These are phyloP conservation scores for Microctonus hyperodae DNA, from an alignment of 2,888 invertebrate genomes.

Conservation along the genomic window DNA sequence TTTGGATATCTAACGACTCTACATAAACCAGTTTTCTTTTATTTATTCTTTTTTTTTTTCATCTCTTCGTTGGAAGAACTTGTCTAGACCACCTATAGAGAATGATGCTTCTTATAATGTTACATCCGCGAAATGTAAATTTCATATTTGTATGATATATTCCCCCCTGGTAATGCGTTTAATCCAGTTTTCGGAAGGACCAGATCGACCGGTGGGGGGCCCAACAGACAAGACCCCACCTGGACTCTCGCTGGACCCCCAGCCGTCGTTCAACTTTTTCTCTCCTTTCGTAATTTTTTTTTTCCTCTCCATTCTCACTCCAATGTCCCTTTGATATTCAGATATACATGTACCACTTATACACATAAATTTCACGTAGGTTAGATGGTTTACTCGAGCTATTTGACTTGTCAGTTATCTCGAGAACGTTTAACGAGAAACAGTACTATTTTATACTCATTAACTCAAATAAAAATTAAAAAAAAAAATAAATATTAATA, in stretches of 20 bases:
- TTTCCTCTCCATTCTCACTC: conserved; percentile 30
- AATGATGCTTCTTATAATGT: conserved; percentile 20
- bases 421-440: conserved; percentile 14
- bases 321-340: conserved; percentile 52
- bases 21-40: conserved; percentile 35
- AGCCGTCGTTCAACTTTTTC: conserved; percentile 57
- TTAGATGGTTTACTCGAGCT: not conserved
- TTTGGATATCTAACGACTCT: conserved; percentile 39
- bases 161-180: conserved; percentile 38
- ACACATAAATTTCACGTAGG: not conserved
- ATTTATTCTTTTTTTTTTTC: too few relatives aligned
- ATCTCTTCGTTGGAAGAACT: conserved; percentile 21
- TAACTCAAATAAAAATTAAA: too few relatives aligned
- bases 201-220: conserved; percentile 55
- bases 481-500: too few relatives aligned
- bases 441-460: not conserved
- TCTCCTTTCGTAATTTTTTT: conserved; percentile 19
- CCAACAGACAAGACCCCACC: conserved; percentile 58
- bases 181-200: conserved; percentile 55
- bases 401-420: conserved; percentile 24
- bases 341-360: not conserved
- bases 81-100: conserved; percentile 37
- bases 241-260: conserved; percentile 59
- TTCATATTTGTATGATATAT: conserved; percentile 31
- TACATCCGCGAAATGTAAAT: conserved; percentile 40